Conservation (phyloP, 2,113 vertebrate species). For the Chaetodon auriga region DNA sequence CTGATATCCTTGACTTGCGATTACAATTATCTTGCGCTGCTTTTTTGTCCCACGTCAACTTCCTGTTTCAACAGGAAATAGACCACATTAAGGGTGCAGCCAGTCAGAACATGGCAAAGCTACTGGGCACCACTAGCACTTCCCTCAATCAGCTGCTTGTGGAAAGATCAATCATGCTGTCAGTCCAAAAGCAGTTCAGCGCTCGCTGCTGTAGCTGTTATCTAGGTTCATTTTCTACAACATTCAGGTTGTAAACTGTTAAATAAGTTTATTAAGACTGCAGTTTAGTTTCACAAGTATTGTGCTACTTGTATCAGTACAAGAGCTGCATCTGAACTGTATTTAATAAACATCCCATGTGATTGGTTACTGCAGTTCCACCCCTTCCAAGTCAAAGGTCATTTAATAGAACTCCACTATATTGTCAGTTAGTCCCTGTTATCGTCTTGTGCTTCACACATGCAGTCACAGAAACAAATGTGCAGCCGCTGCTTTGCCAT, state of each 20-base stretch:
- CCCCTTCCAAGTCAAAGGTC: not conserved
- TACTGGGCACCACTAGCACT: not conserved
- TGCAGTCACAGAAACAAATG: not conserved
- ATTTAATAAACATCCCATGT: not conserved
- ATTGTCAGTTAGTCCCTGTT: not conserved
- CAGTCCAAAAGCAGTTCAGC: constrained; percentile 11
- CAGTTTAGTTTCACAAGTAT: not conserved
- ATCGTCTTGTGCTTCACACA: not conserved
- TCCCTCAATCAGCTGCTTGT: not conserved
- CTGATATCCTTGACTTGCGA: not conserved
- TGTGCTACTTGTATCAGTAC: not conserved
- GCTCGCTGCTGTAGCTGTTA: not conserved
- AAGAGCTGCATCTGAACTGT: not conserved
- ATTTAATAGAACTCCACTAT: not conserved
- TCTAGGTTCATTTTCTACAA: too few species aligned
- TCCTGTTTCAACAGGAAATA: constrained; percentile 15
- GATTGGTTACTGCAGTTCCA: not conserved
- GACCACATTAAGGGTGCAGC: constrained; percentile 13
- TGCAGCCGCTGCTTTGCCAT: not conserved
- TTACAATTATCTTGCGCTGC: not conserved
- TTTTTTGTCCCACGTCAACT: not conserved
- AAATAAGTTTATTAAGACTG: too few species aligned
- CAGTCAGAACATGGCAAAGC: constrained; percentile 2
- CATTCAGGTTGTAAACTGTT: too few species aligned
- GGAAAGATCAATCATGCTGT: constrained; percentile 13